phyloP scores from a whole-genome alignment of 2,797 vertebrate species.

The Sphenodon punctatus region DNA sequence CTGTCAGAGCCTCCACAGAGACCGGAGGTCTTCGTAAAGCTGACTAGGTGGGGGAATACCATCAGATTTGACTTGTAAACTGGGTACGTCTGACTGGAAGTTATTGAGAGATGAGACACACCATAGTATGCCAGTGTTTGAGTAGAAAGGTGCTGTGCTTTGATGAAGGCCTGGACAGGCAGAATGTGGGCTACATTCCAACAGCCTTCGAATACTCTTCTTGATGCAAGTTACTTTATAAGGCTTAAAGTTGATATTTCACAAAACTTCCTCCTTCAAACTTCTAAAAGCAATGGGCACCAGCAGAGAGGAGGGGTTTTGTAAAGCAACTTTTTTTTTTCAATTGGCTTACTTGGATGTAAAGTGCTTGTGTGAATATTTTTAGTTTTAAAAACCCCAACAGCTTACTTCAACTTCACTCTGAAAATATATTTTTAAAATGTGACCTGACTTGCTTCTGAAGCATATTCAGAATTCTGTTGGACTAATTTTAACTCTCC shows the following conservation, averaged over 20 bases:
- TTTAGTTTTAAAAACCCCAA: neutral
- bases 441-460: neutral
- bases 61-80: too few relatives aligned
- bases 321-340: neutral
- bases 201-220: neutral
- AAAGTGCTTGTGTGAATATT: neutral
- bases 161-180: neutral
- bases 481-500: too few relatives aligned
- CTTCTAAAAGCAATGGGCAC: neutral
- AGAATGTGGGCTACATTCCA: neutral
- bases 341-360: neutral
- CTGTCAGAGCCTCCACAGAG: too few relatives aligned
- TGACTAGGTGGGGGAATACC: too few relatives aligned
- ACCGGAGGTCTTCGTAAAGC: too few relatives aligned
- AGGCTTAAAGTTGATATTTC: neutral
- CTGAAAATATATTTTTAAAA: neutral
- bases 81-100: too few relatives aligned
- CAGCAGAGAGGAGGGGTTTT: neutral
- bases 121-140: too few relatives aligned
- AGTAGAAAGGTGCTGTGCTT: neutral
- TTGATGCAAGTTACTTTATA: neutral
- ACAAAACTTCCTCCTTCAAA: neutral
- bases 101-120: too few relatives aligned
- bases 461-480: neutral
- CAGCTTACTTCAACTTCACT: neutral